phyloP scores from a whole-genome alignment of 1,140 invertebrate species.

The Centruroides sculpturatus region DNA sequence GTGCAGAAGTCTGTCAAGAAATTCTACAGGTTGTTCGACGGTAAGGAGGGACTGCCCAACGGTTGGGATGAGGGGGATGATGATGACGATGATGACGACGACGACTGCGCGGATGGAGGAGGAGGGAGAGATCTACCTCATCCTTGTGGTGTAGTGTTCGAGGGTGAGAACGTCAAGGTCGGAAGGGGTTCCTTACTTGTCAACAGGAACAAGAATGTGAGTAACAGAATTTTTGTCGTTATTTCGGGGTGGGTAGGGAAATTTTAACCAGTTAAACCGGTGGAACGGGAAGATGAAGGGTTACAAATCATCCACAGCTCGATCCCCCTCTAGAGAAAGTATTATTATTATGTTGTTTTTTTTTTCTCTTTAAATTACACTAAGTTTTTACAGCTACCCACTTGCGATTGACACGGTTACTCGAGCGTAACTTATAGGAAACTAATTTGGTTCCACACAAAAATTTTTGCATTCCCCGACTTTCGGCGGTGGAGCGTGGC shows the following conservation, averaged over 20 bases:
- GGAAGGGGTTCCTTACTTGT: not conserved
- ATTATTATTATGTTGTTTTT: too few species aligned
- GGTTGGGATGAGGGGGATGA: not conserved
- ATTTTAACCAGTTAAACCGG: too few species aligned
- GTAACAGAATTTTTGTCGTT: not conserved
- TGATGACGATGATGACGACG: not conserved
- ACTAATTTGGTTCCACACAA: too few species aligned
- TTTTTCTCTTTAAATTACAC: too few species aligned
- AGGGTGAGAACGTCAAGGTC: not conserved
- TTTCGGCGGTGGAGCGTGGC: too few species aligned
- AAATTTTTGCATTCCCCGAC: too few species aligned
- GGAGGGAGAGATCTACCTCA: not conserved
- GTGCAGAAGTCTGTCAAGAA: not conserved
- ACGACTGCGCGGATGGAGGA: not conserved
- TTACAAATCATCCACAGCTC: not conserved
- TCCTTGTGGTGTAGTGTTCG: not conserved
- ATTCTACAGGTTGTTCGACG: not conserved
- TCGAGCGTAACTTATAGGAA: too few species aligned
- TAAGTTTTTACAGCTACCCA: constrained; percentile 28
- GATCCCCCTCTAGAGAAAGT: not conserved
- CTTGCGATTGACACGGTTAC: constrained; percentile 33
- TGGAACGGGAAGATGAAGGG: too few species aligned
- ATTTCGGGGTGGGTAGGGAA: too few species aligned
- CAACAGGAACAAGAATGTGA: not conserved
- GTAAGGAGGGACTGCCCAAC: not conserved